Base-by-base conservation (phyloP, 1,140 invertebrate species). In the Acromyrmex heyeri region DNA sequence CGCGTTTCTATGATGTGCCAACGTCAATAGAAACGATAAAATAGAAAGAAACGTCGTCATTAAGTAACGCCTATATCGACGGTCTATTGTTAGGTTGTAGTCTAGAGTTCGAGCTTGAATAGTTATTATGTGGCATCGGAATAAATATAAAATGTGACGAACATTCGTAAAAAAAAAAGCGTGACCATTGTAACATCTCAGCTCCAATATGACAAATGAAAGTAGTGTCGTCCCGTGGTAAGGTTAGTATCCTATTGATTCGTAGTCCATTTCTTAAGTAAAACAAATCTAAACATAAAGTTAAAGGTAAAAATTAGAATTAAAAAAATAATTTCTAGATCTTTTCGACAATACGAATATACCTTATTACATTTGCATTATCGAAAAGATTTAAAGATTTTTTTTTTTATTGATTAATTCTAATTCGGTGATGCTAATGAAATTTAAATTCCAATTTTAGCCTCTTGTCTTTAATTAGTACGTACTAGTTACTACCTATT, bases 231-330 rank as follows among this genome's bases (percentile, higher is more conserved):
- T 77, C 72, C 64, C 24, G 34, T 38, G 61, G 69, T 64, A 91
- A 90, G 77, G 86, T 88, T 91, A 62, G 65, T 70, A 72, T 69
- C 75, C 86, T 90, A 92, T 91, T 88, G 82, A 91, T 92, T 82
- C 53, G 38, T 62, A 50, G 14, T 72, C 72, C 77, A 78, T 78
- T 79, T 83, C 44, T 38, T 59, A 61, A 72, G 82, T 70, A 70
- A 73, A 77, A 72, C 14, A 6, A 14, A 62, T 27, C 16, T 8
- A 69, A 67, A 48, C 1, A 16, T 48, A 21, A 21, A 67, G 12
- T 21, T 10, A 12, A 38, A 38, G 34, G 1, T 6, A 38, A 38
- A 38, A 44, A 24, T 64, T 7, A 24, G 24, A 69, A 48, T 44
- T 38, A 10, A 12, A 44, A 44, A 44, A 10, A 44, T 10, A 44